These are phyloP conservation scores for Champsocephalus esox DNA, from an alignment of 2,797 vertebrate genomes.

Conservation along the genomic window DNA sequence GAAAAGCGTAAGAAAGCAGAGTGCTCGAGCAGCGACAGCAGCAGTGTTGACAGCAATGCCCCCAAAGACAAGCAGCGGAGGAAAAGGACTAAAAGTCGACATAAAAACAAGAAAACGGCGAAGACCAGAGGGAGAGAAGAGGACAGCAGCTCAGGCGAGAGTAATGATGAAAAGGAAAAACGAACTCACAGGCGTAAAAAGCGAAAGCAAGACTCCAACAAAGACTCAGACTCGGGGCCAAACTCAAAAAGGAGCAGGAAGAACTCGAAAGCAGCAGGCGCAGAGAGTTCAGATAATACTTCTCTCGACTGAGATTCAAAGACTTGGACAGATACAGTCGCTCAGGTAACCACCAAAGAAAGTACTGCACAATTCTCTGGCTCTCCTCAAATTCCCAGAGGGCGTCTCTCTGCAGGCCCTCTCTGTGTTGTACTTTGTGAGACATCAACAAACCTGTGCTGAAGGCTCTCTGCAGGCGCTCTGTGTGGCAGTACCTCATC, in stretches of 20 bases:
- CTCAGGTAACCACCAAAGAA: slow-evolving; percentile 47
- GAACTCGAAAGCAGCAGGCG: slow-evolving; percentile 90
- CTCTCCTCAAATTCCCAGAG: slow-evolving; percentile 40
- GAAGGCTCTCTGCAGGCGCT: slow-evolving; percentile 43
- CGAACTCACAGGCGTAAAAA: slow-evolving; percentile 71
- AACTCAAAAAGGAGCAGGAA: slow-evolving; percentile 86
- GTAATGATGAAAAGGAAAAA: slow-evolving; percentile 70
- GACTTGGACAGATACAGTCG: slow-evolving; percentile 13
- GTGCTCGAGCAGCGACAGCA: slow-evolving; percentile 75
- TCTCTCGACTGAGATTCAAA: slow-evolving; percentile 82
- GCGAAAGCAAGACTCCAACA: slow-evolving; percentile 70
- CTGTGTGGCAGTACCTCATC: slow-evolving; percentile 52
- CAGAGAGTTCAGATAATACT: slow-evolving; percentile 87
- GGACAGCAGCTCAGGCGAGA: slow-evolving; percentile 84
- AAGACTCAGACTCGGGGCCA: slow-evolving; percentile 56
- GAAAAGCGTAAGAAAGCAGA: slow-evolving; percentile 86
- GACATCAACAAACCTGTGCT: slow-evolving; percentile 59
- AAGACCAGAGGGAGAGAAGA: slow-evolving; percentile 80
- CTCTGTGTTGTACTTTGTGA: slow-evolving; percentile 49
- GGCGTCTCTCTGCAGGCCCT: slow-evolving; percentile 37
- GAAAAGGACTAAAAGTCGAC: slow-evolving; percentile 78
- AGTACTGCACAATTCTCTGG: slow-evolving; percentile 35
- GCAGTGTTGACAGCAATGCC: slow-evolving; percentile 56
- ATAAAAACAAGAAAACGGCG: slow-evolving; percentile 73
- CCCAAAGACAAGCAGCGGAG: slow-evolving; percentile 71